Base-by-base conservation (phyloP, 1,140 invertebrate genomes). In the Pogonus chalceus region DNA sequence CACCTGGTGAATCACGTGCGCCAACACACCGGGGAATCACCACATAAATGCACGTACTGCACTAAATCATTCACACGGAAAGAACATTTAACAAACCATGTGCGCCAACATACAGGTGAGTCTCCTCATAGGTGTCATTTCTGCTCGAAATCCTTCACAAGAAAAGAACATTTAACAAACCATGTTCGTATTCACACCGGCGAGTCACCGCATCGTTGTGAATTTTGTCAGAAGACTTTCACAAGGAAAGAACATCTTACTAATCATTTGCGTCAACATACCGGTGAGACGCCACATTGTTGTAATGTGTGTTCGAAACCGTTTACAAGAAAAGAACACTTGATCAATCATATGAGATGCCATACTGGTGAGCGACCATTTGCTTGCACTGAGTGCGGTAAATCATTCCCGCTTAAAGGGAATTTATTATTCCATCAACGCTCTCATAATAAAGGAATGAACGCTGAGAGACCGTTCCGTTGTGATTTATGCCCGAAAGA, bases 401-500 rank as follows among this genome's bases (percentile, higher is more conserved):
- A 92, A 65, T 84, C 85, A 16, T 93, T 93, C 70, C 88, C 88
- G 0, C 69, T 90, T 35, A 91, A 90, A 71, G 87, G 83, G 65
- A 96, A 97, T 66, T 75, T 98, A 24, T 74, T 96, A 18, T 96
- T 96, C 70, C 95, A 98, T 72, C 92, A 96, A 73, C 79, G 94
- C 35, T 97, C 93, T 23, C 96, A 98, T 73, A 87, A 87, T 63
- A 89, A 89, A 65, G 83, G 82, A 21, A 79, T 79, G 56, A 88
- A 88, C 23, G 87, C 90, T 56, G 89, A 95, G 65, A 74, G 94
- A 53, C 92, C 93, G 0, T 98, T 92, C 72, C 80, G 88, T 23
- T 98, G 96, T 70, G 94, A 98, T 62, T 79, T 97, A 43, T 98
- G 96, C 66, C 87, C 90, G 22, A 98, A 98, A 71, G 90, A 94